Evolutionary conservation across 2,113 vertebrate species (phyloP).

Genomic region (Microtus richardsoni): DNA sequence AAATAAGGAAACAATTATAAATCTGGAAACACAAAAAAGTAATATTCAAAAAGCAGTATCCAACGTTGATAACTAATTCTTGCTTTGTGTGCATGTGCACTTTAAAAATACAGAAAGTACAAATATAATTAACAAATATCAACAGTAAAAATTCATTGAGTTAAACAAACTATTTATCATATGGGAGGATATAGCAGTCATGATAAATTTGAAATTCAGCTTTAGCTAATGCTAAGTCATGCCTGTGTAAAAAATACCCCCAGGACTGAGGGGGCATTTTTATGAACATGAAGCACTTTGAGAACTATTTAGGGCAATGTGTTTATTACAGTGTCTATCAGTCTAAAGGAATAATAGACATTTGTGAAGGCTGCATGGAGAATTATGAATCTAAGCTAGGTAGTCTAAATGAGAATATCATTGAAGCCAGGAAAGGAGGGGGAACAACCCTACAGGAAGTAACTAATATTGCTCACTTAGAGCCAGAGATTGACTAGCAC

Average conservation of each 20-base stretch:
- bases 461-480: not conserved
- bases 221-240: not conserved
- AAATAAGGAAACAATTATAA: slow-evolving; percentile 33
- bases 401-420: not conserved
- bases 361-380: not conserved
- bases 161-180: not conserved
- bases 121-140: not conserved
- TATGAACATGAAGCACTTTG: not conserved
- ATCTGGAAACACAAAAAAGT: not conserved
- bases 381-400: not conserved
- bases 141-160: not conserved
- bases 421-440: not conserved
- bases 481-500: not conserved
- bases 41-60: not conserved
- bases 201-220: not conserved
- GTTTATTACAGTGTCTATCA: not conserved
- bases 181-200: not conserved
- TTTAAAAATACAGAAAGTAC: not conserved
- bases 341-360: not conserved
- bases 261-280: not conserved
- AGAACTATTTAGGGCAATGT: not conserved
- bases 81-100: not conserved
- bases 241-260: not conserved
- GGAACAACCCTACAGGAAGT: not conserved
- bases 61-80: not conserved